These are phyloP conservation scores for Ariolimax columbianus DNA, from an alignment of 2,888 invertebrate genomes.

Conservation along the genomic window DNA sequence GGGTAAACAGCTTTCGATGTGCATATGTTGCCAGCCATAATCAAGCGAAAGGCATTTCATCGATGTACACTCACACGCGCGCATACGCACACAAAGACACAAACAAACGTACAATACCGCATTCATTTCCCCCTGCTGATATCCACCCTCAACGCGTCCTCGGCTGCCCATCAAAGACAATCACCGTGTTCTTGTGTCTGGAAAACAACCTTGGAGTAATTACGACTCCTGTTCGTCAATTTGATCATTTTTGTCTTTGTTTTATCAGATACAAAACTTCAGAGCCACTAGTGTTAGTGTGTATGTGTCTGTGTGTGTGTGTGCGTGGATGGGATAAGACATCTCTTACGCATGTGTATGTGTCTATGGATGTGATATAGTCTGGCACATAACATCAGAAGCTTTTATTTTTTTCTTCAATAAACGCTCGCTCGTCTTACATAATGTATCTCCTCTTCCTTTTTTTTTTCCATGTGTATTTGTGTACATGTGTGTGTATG, in stretches of 20 bases:
- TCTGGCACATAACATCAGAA: too few relatives aligned
- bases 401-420: too few relatives aligned
- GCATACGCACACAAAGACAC: too few relatives aligned
- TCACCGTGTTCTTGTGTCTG: background rate
- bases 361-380: background rate
- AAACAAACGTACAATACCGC: background rate
- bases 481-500: background rate
- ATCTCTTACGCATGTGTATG: background rate
- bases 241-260: background rate
- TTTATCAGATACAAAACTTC: too few relatives aligned
- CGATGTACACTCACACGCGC: too few relatives aligned
- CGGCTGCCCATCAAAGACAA: background rate
- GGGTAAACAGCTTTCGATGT: background rate
- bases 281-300: too few relatives aligned
- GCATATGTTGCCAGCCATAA: background rate
- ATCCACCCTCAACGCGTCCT: background rate
- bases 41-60: background rate
- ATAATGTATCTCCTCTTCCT: too few relatives aligned
- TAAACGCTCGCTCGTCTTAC: too few relatives aligned
- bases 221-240: background rate
- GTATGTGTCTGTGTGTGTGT: too few relatives aligned
- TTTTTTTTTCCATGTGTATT: too few relatives aligned
- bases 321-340: background rate
- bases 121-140: background rate
- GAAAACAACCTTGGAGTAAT: background rate